These are phyloP conservation scores for Uropetala carovei DNA, from an alignment of 2,888 invertebrate species.

Conservation along the genomic window DNA sequence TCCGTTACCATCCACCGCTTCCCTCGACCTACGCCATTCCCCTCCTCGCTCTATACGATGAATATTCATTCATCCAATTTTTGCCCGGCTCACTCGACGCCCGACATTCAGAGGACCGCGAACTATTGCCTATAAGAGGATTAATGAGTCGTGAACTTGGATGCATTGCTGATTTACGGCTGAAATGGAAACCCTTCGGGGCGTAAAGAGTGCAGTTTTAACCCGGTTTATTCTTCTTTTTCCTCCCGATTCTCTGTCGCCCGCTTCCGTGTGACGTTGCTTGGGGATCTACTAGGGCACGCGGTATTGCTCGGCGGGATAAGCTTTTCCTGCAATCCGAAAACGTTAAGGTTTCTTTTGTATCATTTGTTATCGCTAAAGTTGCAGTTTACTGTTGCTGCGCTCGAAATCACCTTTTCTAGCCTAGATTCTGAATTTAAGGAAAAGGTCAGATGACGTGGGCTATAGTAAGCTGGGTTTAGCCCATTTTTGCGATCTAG, in stretches of 20 bases:
- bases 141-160: slow-evolving; percentile 56
- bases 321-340: neutral
- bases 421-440: too few relatives aligned
- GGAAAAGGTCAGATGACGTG: too few relatives aligned
- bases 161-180: slow-evolving; percentile 43
- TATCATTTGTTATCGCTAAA: neutral
- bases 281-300: neutral
- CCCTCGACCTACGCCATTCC: neutral
- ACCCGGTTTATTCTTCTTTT: neutral
- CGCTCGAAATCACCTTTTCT: neutral
- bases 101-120: slow-evolving; percentile 1
- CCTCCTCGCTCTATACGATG: neutral
- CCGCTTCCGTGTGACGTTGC: too few relatives aligned
- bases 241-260: neutral
- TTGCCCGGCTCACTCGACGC: neutral
- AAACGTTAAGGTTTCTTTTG: neutral
- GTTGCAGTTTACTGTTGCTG: neutral
- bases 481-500: too few relatives aligned
- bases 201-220: neutral
- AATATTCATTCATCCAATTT: slow-evolving; percentile 51
- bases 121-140: slow-evolving; percentile 27
- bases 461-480: too few relatives aligned
- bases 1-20: neutral
- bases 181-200: neutral
- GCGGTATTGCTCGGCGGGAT: neutral